These are phyloP conservation scores for Alosa alosa DNA, from an alignment of 2,113 vertebrate genomes.

Conservation along the genomic window DNA sequence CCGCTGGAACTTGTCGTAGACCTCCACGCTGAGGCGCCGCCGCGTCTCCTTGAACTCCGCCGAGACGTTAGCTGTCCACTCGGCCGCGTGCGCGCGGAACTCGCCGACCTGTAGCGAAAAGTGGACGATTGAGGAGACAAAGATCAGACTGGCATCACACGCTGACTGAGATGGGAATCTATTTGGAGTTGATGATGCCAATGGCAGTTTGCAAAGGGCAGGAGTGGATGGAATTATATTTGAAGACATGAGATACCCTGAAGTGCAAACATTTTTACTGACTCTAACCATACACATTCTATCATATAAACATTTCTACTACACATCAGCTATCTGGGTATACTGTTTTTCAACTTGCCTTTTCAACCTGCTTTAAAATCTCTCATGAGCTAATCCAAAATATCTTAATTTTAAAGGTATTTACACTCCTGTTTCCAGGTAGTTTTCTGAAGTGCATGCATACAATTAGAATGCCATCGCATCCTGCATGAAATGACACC, in stretches of 20 bases:
- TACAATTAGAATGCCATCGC: not conserved
- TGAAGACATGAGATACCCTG: not conserved
- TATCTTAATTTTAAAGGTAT: not conserved
- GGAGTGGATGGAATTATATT: not conserved
- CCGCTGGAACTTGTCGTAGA: constrained; percentile 95
- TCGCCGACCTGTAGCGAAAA: constrained; percentile 83
- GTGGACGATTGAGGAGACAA: not conserved
- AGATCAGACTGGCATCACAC: not conserved
- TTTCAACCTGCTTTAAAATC: not conserved
- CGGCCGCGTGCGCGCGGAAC: constrained; percentile 92
- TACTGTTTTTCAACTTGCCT: not conserved
- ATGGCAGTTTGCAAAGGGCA: not conserved
- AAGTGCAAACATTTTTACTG: too few relatives aligned
- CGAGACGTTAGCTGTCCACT: constrained; percentile 97
- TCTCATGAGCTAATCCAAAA: not conserved
- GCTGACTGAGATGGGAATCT: not conserved
- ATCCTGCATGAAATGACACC: not conserved
- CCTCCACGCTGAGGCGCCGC: constrained; percentile 92
- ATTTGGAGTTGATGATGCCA: not conserved
- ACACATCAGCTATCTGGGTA: not conserved
- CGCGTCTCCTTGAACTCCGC: constrained; percentile 98
- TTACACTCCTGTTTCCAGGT: not conserved
- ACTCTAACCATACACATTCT: not conserved
- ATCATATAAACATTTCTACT: not conserved
- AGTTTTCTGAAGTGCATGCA: not conserved